Conservation (phyloP, 2,113 vertebrate genomes). For the Pseudopipra pipra region DNA sequence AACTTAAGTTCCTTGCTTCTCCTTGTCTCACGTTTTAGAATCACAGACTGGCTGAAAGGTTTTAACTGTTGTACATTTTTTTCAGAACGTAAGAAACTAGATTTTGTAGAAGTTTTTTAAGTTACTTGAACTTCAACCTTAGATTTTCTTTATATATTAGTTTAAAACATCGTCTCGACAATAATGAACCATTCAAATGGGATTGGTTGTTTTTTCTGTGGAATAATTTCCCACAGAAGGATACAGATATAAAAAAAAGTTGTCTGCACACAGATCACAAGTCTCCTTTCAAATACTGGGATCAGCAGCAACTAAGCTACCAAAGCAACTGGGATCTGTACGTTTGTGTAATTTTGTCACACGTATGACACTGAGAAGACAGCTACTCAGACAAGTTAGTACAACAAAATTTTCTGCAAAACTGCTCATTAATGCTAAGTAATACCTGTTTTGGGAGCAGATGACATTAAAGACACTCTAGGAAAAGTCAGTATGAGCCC, state of each 20-base stretch:
- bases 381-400: background rate
- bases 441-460: background rate
- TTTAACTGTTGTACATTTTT: background rate
- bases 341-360: background rate
- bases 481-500: background rate
- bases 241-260: background rate
- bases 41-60: background rate
- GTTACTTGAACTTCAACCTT: background rate
- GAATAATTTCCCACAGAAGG: background rate
- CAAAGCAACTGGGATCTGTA: background rate
- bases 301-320: background rate
- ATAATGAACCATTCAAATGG: background rate
- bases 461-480: background rate
- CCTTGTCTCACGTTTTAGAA: background rate
- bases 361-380: background rate
- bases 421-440: background rate
- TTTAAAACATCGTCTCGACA: background rate
- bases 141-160: background rate
- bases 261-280: background rate
- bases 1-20: background rate
- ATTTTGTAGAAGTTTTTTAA: background rate
- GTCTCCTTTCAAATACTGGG: background rate
- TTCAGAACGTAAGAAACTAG: background rate
- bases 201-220: background rate
- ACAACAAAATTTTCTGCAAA: background rate